A percentile compares a stretch with the other conserved stretches of the same genome.
Evolutionary conservation across 2,113 vertebrate species (phyloP).

Genomic region (Pelobates fuscus): DNA sequence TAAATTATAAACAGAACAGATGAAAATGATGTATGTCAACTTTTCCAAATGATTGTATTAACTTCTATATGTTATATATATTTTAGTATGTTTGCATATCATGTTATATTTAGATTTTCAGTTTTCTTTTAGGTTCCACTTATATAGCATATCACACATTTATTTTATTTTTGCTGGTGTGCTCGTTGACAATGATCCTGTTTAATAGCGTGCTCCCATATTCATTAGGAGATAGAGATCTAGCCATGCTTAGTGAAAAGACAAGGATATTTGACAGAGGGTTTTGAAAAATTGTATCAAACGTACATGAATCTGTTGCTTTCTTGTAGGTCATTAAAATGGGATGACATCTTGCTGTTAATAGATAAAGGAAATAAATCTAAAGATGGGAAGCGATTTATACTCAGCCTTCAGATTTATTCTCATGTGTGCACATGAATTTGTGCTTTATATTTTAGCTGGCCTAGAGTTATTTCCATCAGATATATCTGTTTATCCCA

Average conservation of each 20-base stretch:
- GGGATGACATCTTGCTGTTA: slow-evolving; percentile 59
- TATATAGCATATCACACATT: background rate
- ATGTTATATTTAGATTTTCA: too few relatives aligned
- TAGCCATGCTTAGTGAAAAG: slow-evolving; percentile 1
- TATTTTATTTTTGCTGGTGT: slow-evolving; percentile 3
- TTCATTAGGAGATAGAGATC: slow-evolving; percentile 18
- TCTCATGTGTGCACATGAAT: slow-evolving; percentile 55
- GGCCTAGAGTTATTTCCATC: slow-evolving; percentile 30
- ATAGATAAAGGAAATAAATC: slow-evolving; percentile 64
- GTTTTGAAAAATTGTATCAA: slow-evolving; percentile 4
- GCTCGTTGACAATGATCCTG: slow-evolving; percentile 4
- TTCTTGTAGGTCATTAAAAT: slow-evolving; percentile 54
- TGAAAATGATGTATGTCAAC: too few relatives aligned
- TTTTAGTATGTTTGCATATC: too few relatives aligned
- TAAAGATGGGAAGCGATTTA: slow-evolving; percentile 59
- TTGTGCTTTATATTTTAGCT: slow-evolving; percentile 22
- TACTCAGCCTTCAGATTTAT: slow-evolving; percentile 54
- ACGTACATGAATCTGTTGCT: slow-evolving; percentile 10
- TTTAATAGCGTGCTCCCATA: slow-evolving; percentile 8
- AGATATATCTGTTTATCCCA: slow-evolving; percentile 27
- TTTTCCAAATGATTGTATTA: too few relatives aligned
- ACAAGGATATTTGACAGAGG: background rate
- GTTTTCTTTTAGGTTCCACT: background rate
- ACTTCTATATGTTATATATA: background rate
- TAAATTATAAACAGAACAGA: too few relatives aligned